phyloP scores from a whole-genome alignment of 2,797 vertebrate species.

The Gila robusta region DNA sequence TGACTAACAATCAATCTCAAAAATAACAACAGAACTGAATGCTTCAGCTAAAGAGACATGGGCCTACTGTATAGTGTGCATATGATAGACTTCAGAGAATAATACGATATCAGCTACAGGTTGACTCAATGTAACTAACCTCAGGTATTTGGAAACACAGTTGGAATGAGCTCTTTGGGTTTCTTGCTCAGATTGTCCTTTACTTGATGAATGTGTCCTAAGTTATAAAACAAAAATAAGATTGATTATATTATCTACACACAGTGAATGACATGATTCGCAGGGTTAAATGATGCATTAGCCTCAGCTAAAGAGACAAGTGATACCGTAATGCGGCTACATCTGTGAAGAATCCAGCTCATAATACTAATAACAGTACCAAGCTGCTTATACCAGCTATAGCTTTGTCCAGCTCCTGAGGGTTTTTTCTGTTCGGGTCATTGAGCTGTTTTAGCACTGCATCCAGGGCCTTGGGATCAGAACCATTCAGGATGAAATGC shows the following conservation, averaged over 20 bases:
- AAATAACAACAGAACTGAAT: neutral
- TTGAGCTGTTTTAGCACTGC: conserved; percentile 74
- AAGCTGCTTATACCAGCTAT: conserved; percentile 68
- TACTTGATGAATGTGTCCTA: conserved; percentile 77
- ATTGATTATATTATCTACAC: neutral
- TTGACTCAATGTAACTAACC: conserved; percentile 63
- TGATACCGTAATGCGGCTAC: neutral
- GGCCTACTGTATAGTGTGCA: neutral
- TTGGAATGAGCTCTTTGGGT: conserved; percentile 72
- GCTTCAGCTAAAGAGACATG: neutral
- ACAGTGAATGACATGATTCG: neutral
- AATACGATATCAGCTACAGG: neutral
- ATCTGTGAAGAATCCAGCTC: neutral
- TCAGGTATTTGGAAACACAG: conserved; percentile 79
- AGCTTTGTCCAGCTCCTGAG: conserved; percentile 75
- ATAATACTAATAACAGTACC: neutral
- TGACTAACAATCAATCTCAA: neutral
- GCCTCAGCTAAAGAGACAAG: neutral
- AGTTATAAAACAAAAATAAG: conserved; percentile 45
- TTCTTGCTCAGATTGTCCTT: conserved; percentile 75
- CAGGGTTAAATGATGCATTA: neutral
- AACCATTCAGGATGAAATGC: conserved; percentile 77
- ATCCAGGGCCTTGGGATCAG: conserved; percentile 70
- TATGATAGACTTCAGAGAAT: neutral
- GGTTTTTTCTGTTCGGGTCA: conserved; percentile 72